Conservation (phyloP, 2,113 vertebrate species). For the Megaceryle maxima region DNA sequence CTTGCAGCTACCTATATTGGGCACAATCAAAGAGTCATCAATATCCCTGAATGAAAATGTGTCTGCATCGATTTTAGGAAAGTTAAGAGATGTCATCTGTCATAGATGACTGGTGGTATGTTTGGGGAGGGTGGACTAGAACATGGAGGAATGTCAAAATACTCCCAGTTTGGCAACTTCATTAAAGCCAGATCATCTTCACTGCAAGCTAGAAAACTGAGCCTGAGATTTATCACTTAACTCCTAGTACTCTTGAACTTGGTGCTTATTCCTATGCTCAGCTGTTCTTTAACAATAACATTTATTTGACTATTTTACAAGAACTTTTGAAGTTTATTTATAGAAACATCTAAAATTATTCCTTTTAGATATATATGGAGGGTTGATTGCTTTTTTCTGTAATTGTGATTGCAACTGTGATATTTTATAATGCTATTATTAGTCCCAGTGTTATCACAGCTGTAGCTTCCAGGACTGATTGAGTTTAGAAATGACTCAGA, state of each 20-base stretch:
- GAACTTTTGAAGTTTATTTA: not conserved
- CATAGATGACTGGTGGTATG: not conserved
- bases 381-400: constrained; percentile 11
- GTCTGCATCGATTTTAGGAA: constrained; percentile 16
- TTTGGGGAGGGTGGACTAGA: not conserved
- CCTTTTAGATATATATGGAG: not conserved
- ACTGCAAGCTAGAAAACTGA: not conserved
- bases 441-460: not conserved
- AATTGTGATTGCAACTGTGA: not conserved
- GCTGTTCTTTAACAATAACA: not conserved
- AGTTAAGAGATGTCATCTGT: not conserved
- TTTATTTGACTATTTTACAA: constrained; percentile 14
- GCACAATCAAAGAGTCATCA: constrained; percentile 5
- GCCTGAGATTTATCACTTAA: not conserved
- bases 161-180: not conserved
- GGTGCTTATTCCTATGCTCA: not conserved
- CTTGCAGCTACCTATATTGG: not conserved
- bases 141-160: not conserved
- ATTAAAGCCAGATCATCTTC: not conserved
- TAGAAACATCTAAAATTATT: not conserved
- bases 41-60: constrained; percentile 24
- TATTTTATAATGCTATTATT: not conserved
- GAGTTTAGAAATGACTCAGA: not conserved
- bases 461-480: not conserved
- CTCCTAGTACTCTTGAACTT: not conserved